These are phyloP conservation scores for Crepidodera aurea DNA, from an alignment of 2,888 invertebrate genomes.

Conservation along the genomic window DNA sequence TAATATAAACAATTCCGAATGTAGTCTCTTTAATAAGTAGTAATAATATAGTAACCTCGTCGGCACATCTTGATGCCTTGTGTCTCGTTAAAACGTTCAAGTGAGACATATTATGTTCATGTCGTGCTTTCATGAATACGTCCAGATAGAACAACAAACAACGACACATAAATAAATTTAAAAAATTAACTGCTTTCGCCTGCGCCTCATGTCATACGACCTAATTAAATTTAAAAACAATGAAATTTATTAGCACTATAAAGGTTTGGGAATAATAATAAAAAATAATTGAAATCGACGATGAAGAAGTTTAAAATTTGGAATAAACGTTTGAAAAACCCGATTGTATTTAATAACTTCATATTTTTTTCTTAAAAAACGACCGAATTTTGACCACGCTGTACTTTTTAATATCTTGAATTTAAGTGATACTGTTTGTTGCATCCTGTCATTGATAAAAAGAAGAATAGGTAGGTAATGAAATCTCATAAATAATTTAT, in stretches of 20 bases:
- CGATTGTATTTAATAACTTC: too few relatives aligned
- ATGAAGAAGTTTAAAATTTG: too few relatives aligned
- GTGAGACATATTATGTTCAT: constrained; percentile 12
- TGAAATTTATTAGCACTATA: too few relatives aligned
- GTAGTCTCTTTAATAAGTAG: constrained; percentile 12
- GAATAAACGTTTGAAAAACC: too few relatives aligned
- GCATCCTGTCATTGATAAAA: constrained; percentile 19
- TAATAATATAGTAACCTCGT: constrained; percentile 9
- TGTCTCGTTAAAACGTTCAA: constrained; percentile 18
- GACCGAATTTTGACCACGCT: background rate
- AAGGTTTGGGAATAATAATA: too few relatives aligned
- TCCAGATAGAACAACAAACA: background rate
- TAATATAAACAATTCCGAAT: constrained; percentile 20
- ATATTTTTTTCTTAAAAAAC: too few relatives aligned
- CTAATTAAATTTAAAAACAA: background rate
- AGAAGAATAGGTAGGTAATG: constrained; percentile 9
- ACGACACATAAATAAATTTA: background rate
- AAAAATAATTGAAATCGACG: too few relatives aligned
- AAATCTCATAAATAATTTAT: constrained; percentile 24
- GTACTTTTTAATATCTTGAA: background rate
- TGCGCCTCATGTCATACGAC: background rate
- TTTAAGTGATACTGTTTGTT: background rate
- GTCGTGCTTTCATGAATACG: constrained; percentile 12
- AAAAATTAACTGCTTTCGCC: background rate
- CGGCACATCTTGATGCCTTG: constrained; percentile 24